phyloP scores from a whole-genome alignment of 2,113 vertebrate species.

The Ameiurus melas region DNA sequence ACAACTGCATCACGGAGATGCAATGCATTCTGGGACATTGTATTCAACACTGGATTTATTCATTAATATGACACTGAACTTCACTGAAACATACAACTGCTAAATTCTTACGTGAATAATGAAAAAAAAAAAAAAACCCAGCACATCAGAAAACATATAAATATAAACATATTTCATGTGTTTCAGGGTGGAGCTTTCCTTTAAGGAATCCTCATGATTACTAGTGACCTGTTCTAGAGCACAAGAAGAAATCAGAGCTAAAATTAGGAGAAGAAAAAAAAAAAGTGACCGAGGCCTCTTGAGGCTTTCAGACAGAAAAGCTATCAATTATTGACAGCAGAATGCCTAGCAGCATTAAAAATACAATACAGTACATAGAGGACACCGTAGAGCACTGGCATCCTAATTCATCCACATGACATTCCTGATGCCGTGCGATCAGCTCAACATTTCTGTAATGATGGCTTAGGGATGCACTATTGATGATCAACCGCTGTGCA shows the following conservation, averaged over 20 bases:
- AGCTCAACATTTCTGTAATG: conserved; percentile 17
- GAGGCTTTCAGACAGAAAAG: conserved; percentile 45
- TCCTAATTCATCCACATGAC: conserved; percentile 8
- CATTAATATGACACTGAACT: not conserved
- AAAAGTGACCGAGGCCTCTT: conserved; percentile 20
- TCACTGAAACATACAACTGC: not conserved
- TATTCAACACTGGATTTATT: not conserved
- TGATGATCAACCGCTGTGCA: conserved; percentile 32
- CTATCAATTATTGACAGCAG: conserved; percentile 50
- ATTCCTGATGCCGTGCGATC: not conserved
- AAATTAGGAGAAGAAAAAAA: conserved; percentile 8
- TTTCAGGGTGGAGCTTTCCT: not conserved
- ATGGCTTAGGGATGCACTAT: conserved; percentile 18
- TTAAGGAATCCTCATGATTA: not conserved
- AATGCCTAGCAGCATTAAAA: conserved; percentile 28
- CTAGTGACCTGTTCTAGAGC: not conserved
- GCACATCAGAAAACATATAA: not conserved
- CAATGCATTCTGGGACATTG: not conserved
- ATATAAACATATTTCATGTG: not conserved
- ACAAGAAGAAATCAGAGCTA: not conserved
- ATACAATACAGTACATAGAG: conserved; percentile 1
- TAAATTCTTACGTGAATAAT: not conserved
- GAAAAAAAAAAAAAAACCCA: not conserved
- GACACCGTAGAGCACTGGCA: not conserved
- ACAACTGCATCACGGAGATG: not conserved